phyloP scores from a whole-genome alignment of 64 coral and sea anemone species.

The Actinia tenebrosa region DNA sequence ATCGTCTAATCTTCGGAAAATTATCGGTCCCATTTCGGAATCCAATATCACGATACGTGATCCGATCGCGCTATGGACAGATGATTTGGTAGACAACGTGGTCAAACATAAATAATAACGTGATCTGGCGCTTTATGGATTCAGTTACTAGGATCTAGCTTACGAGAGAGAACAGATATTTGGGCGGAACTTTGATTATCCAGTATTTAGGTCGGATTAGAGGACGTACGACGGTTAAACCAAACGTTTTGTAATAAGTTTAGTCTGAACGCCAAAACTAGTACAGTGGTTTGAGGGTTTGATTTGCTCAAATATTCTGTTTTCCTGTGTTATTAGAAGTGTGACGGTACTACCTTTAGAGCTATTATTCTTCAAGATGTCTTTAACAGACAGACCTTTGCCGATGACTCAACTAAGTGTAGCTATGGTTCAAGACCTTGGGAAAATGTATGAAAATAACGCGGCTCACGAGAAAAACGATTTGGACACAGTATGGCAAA shows the following conservation, averaged over 20 bases:
- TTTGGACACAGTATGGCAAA: slow-evolving; percentile 52
- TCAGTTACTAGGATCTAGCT: not conserved
- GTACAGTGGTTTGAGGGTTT: not conserved
- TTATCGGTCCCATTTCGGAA: not conserved
- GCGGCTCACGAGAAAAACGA: slow-evolving; percentile 28
- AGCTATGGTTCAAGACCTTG: slow-evolving; percentile 44
- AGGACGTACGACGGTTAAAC: not conserved
- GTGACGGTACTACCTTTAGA: not conserved
- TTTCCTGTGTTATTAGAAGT: not conserved
- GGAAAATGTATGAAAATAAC: slow-evolving; percentile 49
- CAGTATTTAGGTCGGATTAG: not conserved
- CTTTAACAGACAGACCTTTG: slow-evolving; percentile 35
- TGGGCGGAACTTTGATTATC: not conserved
- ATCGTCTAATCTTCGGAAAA: not conserved
- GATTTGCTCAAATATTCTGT: not conserved
- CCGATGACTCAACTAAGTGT: slow-evolving; percentile 37
- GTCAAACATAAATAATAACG: slow-evolving; percentile 5
- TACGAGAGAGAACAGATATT: not conserved
- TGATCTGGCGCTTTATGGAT: slow-evolving; percentile 20
- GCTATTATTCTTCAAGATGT: slow-evolving; percentile 19
- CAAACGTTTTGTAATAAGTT: not conserved
- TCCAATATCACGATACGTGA: slow-evolving; percentile 18
- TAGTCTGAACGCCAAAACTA: not conserved
- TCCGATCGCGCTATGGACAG: slow-evolving; percentile 12
- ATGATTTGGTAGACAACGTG: slow-evolving; percentile 26